A percentile compares a stretch with the other conserved stretches of the same genome.
Evolutionary conservation across 2,113 vertebrate species (phyloP).

Genomic region (Neoarius graeffei): DNA sequence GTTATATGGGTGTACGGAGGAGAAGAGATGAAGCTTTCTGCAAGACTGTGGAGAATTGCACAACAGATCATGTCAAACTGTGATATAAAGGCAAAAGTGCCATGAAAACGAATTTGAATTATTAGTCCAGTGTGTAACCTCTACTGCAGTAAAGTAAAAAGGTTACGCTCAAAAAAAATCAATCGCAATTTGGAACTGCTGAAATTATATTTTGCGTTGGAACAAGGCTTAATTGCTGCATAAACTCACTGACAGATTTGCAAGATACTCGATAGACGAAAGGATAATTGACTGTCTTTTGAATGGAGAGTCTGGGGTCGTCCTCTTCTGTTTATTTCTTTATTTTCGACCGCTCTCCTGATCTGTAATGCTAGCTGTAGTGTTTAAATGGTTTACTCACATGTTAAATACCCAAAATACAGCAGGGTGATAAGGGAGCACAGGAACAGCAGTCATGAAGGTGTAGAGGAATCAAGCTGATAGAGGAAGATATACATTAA

Average conservation of each 20-base stretch:
- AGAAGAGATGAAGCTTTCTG: constrained; percentile 18
- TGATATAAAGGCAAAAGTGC: background rate
- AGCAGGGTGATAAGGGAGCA: constrained; percentile 38
- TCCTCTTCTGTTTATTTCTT: background rate
- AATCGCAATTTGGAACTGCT: background rate
- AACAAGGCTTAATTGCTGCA: background rate
- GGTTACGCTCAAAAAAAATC: background rate
- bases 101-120: background rate
- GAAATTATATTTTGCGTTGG: background rate
- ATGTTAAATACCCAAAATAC: constrained; percentile 39
- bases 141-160: background rate
- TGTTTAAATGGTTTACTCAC: constrained; percentile 38
- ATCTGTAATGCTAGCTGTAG: constrained; percentile 3
- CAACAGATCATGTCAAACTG: constrained; percentile 8
- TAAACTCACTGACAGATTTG: background rate
- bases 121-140: constrained; percentile 1
- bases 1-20: background rate
- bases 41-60: constrained; percentile 11
- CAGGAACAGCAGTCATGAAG: constrained; percentile 65
- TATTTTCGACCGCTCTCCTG: background rate
- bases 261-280: background rate
- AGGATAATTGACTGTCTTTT: background rate
- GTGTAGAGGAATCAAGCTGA: constrained; percentile 48
- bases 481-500: background rate
- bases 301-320: background rate